Conservation (phyloP, 2,113 vertebrate species). For the Cynocephalus volans region DNA sequence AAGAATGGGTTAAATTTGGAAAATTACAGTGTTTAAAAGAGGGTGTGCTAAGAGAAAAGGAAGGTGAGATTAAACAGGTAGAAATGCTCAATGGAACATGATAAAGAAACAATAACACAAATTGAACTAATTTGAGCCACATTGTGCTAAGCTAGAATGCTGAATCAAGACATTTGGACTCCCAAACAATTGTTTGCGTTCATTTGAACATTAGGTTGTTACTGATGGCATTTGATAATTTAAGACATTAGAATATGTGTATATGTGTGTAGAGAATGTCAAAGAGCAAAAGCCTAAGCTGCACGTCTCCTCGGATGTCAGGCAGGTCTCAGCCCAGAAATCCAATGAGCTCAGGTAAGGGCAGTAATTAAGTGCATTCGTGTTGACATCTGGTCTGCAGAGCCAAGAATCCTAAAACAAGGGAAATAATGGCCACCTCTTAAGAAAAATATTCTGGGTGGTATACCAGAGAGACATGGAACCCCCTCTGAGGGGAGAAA, state of each 20-base stretch:
- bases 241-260: not conserved
- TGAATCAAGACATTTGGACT: not conserved
- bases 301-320: not conserved
- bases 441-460: not conserved
- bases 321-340: not conserved
- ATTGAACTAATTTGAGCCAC: not conserved
- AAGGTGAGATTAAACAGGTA: not conserved
- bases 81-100: not conserved
- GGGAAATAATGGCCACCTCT: not conserved
- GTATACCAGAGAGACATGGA: not conserved
- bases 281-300: not conserved
- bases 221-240: not conserved
- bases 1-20: not conserved
- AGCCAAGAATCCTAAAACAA: not conserved
- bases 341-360: not conserved
- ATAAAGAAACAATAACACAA: not conserved
- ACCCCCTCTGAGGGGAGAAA: not conserved
- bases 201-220: not conserved
- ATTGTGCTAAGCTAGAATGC: not conserved
- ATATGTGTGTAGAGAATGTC: not conserved
- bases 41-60: not conserved
- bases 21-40: not conserved
- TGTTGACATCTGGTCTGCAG: not conserved
- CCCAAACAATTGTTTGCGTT: not conserved
- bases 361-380: not conserved